These are phyloP conservation scores for Petrophora chlorosata DNA, from an alignment of 2,888 invertebrate genomes.

Conservation along the genomic window DNA sequence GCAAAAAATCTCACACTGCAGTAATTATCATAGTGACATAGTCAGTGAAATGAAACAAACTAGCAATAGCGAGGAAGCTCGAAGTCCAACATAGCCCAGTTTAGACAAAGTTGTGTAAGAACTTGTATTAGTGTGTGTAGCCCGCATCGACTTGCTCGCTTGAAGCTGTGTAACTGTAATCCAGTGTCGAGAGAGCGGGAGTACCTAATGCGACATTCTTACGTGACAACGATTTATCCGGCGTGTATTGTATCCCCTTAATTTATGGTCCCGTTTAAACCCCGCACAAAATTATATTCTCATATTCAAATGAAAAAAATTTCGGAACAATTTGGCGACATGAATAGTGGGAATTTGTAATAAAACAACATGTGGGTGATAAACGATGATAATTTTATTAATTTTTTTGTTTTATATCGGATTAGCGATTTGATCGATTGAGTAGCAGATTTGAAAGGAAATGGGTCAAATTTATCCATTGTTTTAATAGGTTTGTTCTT, in stretches of 20 bases:
- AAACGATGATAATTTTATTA: neutral
- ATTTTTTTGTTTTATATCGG: neutral
- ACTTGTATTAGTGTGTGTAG: no score
- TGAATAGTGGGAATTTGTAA: conserved; percentile 30
- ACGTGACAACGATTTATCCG: conserved; percentile 82
- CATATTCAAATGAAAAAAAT: conserved; percentile 60
- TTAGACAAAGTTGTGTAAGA: no score
- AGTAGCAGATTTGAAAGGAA: neutral
- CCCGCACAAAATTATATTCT: conserved; percentile 64
- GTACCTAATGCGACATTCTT: conserved; percentile 78
- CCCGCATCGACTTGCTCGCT: no score
- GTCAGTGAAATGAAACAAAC: no score
- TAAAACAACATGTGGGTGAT: conserved; percentile 27
- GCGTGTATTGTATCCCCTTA: conserved; percentile 76
- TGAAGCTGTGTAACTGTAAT: conserved; percentile 11
- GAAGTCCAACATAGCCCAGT: neutral
- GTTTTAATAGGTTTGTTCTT: no score
- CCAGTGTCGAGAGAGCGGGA: conserved; percentile 36
- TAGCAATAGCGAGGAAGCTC: no score
- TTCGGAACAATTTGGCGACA: conserved; percentile 35
- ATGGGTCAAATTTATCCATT: conserved; percentile 7
- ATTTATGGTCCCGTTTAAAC: conserved; percentile 75
- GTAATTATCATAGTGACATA: no score
- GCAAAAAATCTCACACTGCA: no score
- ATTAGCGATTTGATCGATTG: neutral